Evolutionary conservation across 2,797 vertebrate genomes (phyloP).

Genomic region (Chromis chromis): DNA sequence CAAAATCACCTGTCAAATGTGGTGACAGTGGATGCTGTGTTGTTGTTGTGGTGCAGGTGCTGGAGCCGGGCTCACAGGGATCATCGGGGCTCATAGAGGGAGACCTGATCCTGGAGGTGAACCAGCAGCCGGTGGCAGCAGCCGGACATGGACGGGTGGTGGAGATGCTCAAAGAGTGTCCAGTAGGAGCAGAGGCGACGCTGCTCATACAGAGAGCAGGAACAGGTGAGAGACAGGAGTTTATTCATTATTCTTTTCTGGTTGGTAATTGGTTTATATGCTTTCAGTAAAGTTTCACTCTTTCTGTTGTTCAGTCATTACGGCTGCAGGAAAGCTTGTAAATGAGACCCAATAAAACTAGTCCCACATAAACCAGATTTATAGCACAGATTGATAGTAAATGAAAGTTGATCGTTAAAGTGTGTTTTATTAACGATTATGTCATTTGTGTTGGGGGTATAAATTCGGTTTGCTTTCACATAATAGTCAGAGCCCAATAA

Average conservation of each 20-base stretch:
- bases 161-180: conserved; percentile 98
- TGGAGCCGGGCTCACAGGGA: conserved; percentile 92
- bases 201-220: conserved; percentile 96
- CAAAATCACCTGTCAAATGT: neutral
- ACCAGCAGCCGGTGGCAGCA: conserved; percentile 97
- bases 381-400: neutral
- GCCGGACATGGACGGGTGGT: conserved; percentile 98
- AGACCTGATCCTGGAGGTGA: conserved; percentile 99
- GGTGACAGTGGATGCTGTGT: conserved; percentile 2
- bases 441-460: neutral
- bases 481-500: neutral
- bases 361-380: neutral
- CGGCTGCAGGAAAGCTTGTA: neutral
- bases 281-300: neutral
- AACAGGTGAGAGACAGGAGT: conserved; percentile 81
- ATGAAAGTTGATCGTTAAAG: neutral
- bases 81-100: conserved; percentile 96
- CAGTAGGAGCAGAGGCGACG: conserved; percentile 94
- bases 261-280: neutral
- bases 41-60: conserved; percentile 81
- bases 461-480: neutral
- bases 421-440: neutral
- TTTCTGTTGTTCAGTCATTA: conserved; percentile 3
- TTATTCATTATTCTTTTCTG: neutral
- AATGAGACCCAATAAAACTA: neutral